Evolutionary conservation across 2,797 vertebrate genomes (phyloP), one percentile per base, ranked within the genome.

Genomic region (Enteromius unitaeniatus): DNA sequence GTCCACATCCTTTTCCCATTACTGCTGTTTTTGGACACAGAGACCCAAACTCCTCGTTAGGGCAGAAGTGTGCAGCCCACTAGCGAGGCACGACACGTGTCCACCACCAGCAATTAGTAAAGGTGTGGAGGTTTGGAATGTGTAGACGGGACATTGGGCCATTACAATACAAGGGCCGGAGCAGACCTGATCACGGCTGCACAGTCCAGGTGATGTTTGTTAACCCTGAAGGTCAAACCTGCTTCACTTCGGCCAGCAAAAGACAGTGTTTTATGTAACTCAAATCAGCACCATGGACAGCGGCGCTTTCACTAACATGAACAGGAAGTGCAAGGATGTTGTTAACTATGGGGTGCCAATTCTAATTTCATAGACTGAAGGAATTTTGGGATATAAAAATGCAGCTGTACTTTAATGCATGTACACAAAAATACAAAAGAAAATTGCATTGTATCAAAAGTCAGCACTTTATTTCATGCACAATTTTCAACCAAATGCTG

Each of bases 221-320:
- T 99, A 97, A 98, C 97, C 97, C 96, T 90, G 49, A 90, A 93
- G 97, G 97, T 99, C 97, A 97, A 93, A 91, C 92, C n/a, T n/a
- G n/a, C 95, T 97, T 98, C 97, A 97, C 96, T 96, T 94, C 95
- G 91, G 92, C 93, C 95, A 96, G 97, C 96, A 96, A 96, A 97
- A 97, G 98, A 98, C 96, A 97, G 97, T 97, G 98, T 97, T 97
- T 40, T 96, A 97, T 97, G 96, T 96, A 96, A 96, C 96, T 95
- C 93, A 94, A 96, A 99, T 99, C 97, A 96, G 98, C 98, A 97
- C 94, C 92, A 95, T 95, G 95, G 95, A 94, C 95, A 95, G n/a
- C n/a, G n/a, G 68, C 96, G 97, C 95, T 96, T 97, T 96, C 92
- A 87, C 95, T 93, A 95, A 95, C 95, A 94, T 93, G 92, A 95